Evolutionary conservation across 2,797 vertebrate genomes (phyloP).

Genomic region (Epinephelus coioides): DNA sequence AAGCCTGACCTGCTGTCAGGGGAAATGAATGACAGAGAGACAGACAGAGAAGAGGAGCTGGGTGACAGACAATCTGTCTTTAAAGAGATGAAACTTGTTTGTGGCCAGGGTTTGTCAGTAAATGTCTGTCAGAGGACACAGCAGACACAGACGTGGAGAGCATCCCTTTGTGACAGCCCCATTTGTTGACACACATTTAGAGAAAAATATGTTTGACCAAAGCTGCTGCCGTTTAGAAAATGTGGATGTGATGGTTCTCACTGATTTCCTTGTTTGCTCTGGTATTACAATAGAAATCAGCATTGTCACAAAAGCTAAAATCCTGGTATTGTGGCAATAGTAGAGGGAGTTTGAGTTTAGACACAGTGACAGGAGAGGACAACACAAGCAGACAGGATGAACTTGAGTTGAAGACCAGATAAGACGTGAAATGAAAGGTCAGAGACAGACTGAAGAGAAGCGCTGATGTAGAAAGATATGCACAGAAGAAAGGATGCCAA

Average conservation of each 20-base stretch:
- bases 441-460: neutral
- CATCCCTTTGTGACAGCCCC: neutral
- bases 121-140: conserved; percentile 5
- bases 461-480: neutral
- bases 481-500: neutral
- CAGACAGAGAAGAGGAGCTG: neutral
- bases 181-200: neutral
- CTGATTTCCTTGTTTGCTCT: neutral
- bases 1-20: conserved; percentile 5
- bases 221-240: no score
- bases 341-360: neutral
- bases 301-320: neutral
- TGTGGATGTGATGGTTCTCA: neutral
- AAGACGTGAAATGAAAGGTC: conserved; percentile 23
- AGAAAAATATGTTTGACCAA: no score
- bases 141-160: neutral
- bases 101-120: neutral
- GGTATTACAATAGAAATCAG: neutral
- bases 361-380: neutral
- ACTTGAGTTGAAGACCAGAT: conserved; percentile 12
- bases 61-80: neutral
- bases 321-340: neutral
- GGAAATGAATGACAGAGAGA: conserved; percentile 26
- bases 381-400: neutral
- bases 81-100: conserved; percentile 15